phyloP scores from a whole-genome alignment of 1,140 invertebrate species.

The Radopholus similis region DNA sequence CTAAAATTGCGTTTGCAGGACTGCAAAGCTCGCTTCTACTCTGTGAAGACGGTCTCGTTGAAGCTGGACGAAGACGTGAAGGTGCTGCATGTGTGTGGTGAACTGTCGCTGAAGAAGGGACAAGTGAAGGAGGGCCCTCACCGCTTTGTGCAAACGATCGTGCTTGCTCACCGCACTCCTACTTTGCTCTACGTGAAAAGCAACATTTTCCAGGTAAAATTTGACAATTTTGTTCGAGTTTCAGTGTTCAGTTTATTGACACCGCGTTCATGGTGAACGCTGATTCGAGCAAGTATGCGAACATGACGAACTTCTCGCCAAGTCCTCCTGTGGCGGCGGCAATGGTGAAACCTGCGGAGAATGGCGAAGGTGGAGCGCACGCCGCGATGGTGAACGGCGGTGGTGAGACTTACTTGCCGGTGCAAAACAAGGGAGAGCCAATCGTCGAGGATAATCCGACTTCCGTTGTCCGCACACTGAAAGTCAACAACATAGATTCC shows the following conservation, averaged over 20 bases:
- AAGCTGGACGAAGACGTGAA: not conserved
- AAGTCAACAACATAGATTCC: too few relatives aligned
- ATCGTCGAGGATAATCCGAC: too few relatives aligned
- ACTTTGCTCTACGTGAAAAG: slow-evolving; percentile 26
- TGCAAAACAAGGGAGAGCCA: too few relatives aligned
- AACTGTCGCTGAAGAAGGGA: slow-evolving; percentile 18
- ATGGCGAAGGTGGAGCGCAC: not conserved
- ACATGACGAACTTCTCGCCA: too few relatives aligned
- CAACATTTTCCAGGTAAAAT: slow-evolving; percentile 21
- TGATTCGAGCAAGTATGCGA: slow-evolving; percentile 1
- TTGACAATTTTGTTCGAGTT: not conserved
- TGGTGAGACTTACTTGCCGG: not conserved
- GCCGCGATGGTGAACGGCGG: slow-evolving; percentile 2
- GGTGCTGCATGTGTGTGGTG: slow-evolving; percentile 31
- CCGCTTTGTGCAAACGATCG: slow-evolving; percentile 26
- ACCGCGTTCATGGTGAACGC: slow-evolving; percentile 9
- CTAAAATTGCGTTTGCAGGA: not conserved
- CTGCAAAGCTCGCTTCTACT: slow-evolving; percentile 27
- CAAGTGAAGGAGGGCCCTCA: not conserved
- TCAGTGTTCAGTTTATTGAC: slow-evolving; percentile 29
- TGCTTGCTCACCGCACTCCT: slow-evolving; percentile 19
- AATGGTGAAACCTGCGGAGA: not conserved
- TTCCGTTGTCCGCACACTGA: too few relatives aligned
- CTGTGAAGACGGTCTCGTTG: slow-evolving; percentile 9
- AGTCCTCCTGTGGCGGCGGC: too few relatives aligned